Evolutionary conservation across 2,797 vertebrate species (phyloP).

Genomic region (Geotrypetes seraphini): DNA sequence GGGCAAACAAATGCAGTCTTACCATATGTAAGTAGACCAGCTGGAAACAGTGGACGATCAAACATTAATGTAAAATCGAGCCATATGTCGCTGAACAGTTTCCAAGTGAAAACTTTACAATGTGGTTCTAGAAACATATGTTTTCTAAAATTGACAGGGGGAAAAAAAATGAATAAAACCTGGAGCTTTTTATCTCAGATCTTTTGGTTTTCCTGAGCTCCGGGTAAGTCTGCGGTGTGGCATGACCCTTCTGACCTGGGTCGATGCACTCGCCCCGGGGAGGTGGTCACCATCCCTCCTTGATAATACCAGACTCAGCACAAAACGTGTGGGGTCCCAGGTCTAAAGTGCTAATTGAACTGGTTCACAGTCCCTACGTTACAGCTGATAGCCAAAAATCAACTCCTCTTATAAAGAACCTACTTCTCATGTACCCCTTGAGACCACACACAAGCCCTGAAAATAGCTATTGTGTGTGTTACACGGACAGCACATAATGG

Average conservation of each 20-base stretch:
- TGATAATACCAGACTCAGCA: slow-evolving; percentile 26
- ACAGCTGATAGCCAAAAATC: slow-evolving; percentile 16
- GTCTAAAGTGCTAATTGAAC: slow-evolving; percentile 48
- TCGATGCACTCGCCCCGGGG: slow-evolving; percentile 24
- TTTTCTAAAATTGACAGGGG: background rate
- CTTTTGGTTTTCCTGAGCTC: slow-evolving; percentile 37
- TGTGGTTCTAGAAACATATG: slow-evolving; percentile 23
- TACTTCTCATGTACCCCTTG: slow-evolving; percentile 19
- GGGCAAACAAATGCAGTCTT: too few relatives aligned
- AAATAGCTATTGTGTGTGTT: slow-evolving; percentile 32
- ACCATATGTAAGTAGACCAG: too few relatives aligned
- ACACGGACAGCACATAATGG: slow-evolving; percentile 31
- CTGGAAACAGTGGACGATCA: slow-evolving; percentile 56
- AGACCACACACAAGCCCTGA: slow-evolving; percentile 49
- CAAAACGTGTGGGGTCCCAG: slow-evolving; percentile 49
- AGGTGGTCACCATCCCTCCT: slow-evolving; percentile 20
- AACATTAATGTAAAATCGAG: slow-evolving; percentile 61
- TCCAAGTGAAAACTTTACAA: slow-evolving; percentile 53
- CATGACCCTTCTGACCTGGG: slow-evolving; percentile 26
- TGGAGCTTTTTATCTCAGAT: slow-evolving; percentile 29
- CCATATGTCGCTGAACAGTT: slow-evolving; percentile 70
- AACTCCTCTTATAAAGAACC: slow-evolving; percentile 22
- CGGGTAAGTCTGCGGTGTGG: slow-evolving; percentile 27
- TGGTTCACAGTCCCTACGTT: slow-evolving; percentile 42
- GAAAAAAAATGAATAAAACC: slow-evolving; percentile 7